These are phyloP conservation scores for Pseudois nayaur DNA, from an alignment of 2,113 vertebrate genomes.

Conservation along the genomic window DNA sequence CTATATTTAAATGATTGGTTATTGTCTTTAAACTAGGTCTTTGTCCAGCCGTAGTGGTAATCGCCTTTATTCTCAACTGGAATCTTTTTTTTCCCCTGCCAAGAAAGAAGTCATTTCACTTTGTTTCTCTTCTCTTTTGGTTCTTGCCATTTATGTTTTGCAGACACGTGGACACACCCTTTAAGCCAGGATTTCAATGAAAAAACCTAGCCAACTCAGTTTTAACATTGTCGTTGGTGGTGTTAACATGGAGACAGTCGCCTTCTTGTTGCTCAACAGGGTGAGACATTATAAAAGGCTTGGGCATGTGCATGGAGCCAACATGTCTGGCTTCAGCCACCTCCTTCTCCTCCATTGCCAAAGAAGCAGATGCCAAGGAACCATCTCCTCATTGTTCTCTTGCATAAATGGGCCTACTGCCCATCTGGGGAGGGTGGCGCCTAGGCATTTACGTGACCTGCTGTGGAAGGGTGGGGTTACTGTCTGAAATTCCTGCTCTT, in stretches of 20 bases:
- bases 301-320: constrained; percentile 67
- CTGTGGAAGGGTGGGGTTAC: constrained; percentile 38
- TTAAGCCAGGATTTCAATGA: constrained; percentile 54
- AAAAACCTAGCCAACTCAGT: constrained; percentile 61
- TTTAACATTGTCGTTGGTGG: constrained; percentile 11
- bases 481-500: constrained; percentile 47
- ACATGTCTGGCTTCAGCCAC: constrained; percentile 68
- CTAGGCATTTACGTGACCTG: constrained; percentile 48
- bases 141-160: constrained; percentile 42
- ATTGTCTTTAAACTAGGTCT: constrained; percentile 16
- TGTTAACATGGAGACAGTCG: constrained; percentile 49
- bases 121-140: constrained; percentile 26
- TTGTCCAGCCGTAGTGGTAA: not conserved
- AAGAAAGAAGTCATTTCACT: constrained; percentile 44
- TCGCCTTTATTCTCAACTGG: constrained; percentile 29
- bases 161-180: constrained; percentile 58
- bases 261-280: constrained; percentile 66
- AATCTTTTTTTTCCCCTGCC: constrained; percentile 28
- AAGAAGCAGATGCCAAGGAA: constrained; percentile 57
- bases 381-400: constrained; percentile 71
- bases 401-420: constrained; percentile 48
- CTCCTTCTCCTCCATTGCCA: constrained; percentile 66
- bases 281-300: constrained; percentile 60
- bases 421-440: not conserved
- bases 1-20: not conserved